Conservation (phyloP, 2,113 vertebrate species). For the Crotalus helleri region DNA sequence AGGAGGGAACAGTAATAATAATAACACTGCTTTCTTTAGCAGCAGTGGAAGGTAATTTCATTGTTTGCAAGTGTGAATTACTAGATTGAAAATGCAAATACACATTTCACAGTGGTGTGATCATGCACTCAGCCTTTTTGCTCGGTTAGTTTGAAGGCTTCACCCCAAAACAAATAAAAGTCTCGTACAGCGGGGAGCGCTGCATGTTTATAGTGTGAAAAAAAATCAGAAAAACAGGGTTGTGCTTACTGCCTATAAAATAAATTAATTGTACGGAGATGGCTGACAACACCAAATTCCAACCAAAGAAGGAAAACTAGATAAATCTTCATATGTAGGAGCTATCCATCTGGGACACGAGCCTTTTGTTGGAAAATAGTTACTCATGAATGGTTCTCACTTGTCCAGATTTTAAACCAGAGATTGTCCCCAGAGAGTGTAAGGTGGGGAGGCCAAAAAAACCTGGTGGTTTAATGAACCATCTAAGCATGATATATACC, state of each 20-base stretch:
- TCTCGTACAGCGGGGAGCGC: neutral
- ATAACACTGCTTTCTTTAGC: conserved; percentile 24
- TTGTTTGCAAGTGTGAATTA: conserved; percentile 46
- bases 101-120: conserved; percentile 29
- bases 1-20: conserved; percentile 21
- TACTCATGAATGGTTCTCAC: neutral
- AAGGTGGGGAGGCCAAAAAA: neutral
- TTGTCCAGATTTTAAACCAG: neutral
- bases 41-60: conserved; percentile 36
- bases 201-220: neutral
- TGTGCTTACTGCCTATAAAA: neutral
- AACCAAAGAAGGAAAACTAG: neutral
- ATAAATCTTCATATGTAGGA: neutral
- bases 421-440: neutral
- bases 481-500: neutral
- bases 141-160: conserved; percentile 24
- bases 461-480: neutral
- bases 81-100: conserved; percentile 37
- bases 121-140: conserved; percentile 16
- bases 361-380: neutral
- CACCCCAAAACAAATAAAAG: conserved; percentile 25
- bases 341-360: neutral
- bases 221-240: neutral
- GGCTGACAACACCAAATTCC: neutral
- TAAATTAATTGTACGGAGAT: neutral